Base-by-base conservation (phyloP, 2,888 invertebrate genomes). In the Torymus aiolomorphi region DNA sequence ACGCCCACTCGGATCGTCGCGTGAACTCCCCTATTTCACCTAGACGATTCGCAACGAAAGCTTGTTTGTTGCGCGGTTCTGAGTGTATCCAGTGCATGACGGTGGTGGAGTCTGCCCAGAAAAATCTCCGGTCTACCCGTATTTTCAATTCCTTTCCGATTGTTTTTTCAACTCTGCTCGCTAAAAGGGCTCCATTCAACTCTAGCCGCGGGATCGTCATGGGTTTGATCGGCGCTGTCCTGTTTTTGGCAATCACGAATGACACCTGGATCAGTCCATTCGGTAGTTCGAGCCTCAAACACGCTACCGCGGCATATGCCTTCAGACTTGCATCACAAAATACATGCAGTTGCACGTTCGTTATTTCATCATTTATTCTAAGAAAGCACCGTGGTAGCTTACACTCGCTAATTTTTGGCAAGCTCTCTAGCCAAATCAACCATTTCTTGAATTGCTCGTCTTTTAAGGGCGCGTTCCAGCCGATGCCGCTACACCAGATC, bases 331-430 rank as follows among this genome's bases (percentile, higher is more conserved):
- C n/a, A n/a, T n/a, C n/a, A n/a, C n/a, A n/a, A n/a, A 83, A 83
- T 0, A 78, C 62, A 18, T 83, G 82, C 14, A 83, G 62, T 69
- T 84, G 61, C 54, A 56, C 54, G 51, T 20, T 66, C n/a, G n/a
- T n/a, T n/a, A n/a, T n/a, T 52, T 12, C n/a, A 12, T 42, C 11
- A 2, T 63, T 42, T 5, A 2, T n/a, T 2, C 13, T 12, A 2
- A 16, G 31, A 12, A 14, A 42, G n/a, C 63, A 42, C 2, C 63
- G 63, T 14, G 31, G 42, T 14, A 63, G 12, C 5, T 2, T 3
- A 12, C 11, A 63, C 3, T 12, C 42, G 11, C n/a, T 2, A 4
- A 63, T 42, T 42, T 13, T 14, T 42, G 11, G 2, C 4, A 63
- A 16, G 5, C 14, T 42, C 2, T 14, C 11, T 5, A 42, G 42